These are phyloP conservation scores for Delichon dasypus DNA, from an alignment of 2,797 vertebrate genomes.

Conservation along the genomic window DNA sequence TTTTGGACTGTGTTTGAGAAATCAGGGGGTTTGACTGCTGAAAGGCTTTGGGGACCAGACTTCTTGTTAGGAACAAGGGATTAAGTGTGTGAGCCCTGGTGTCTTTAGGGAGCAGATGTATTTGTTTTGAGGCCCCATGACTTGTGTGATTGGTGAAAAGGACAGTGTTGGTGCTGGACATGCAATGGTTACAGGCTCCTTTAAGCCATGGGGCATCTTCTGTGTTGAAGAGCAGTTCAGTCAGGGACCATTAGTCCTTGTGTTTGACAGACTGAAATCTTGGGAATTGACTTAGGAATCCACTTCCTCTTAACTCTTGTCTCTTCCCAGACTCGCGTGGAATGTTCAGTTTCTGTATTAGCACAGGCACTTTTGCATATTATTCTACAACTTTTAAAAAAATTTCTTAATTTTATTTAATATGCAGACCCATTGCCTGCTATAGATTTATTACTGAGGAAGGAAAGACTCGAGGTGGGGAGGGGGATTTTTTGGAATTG, in stretches of 20 bases:
- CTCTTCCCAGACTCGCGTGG: background rate
- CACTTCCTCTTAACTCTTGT: background rate
- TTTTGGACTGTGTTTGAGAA: background rate
- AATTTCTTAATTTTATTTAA: background rate
- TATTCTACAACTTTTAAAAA: background rate
- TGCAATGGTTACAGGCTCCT: background rate
- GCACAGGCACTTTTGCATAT: background rate
- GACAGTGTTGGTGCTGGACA: background rate
- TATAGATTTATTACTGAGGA: background rate
- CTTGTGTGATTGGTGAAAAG: background rate
- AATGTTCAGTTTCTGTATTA: background rate
- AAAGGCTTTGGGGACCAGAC: background rate
- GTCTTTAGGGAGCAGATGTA: background rate
- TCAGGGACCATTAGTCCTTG: background rate
- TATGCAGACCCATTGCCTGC: background rate
- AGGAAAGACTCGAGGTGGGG: background rate
- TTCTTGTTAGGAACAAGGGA: background rate
- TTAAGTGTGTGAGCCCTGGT: no score
- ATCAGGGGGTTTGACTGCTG: fast-evolving
- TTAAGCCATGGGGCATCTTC: background rate
- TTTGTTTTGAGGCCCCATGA: background rate
- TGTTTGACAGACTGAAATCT: background rate
- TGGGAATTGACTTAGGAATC: background rate
- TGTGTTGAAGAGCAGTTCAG: background rate
- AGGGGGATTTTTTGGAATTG: background rate